Conservation (phyloP, 2,888 invertebrate genomes). For the Calameuta pallipes region DNA sequence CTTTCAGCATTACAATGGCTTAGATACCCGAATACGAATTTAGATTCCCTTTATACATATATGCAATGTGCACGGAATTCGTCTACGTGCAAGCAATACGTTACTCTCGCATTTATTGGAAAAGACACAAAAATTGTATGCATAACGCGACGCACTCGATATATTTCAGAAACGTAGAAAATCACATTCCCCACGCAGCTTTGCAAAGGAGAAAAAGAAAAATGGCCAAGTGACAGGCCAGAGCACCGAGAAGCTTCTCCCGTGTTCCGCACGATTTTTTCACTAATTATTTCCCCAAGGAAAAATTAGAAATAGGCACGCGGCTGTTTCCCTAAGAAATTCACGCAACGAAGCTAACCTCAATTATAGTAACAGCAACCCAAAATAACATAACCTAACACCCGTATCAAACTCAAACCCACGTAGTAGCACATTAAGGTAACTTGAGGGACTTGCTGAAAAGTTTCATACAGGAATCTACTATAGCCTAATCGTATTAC, state of each 20-base stretch:
- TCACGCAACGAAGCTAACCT: neutral
- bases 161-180: neutral
- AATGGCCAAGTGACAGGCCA: neutral
- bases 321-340: neutral
- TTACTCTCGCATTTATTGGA: neutral
- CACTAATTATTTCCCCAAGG: neutral
- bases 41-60: neutral
- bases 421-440: neutral
- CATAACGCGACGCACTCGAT: neutral
- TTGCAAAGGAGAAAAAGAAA: neutral
- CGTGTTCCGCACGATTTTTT: neutral
- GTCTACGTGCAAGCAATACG: no score
- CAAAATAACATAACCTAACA: neutral
- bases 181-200: neutral
- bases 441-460: neutral
- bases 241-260: neutral
- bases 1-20: neutral
- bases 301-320: neutral
- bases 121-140: neutral
- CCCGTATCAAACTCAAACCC: neutral
- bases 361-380: neutral
- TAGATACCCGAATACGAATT: neutral
- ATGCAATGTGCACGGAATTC: no score
- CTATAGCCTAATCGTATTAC: neutral
- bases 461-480: neutral